A percentile compares a stretch with the other conserved stretches of the same genome.
Conservation (phyloP, 2,888 invertebrate genomes). For the Eudemis profundana region DNA sequence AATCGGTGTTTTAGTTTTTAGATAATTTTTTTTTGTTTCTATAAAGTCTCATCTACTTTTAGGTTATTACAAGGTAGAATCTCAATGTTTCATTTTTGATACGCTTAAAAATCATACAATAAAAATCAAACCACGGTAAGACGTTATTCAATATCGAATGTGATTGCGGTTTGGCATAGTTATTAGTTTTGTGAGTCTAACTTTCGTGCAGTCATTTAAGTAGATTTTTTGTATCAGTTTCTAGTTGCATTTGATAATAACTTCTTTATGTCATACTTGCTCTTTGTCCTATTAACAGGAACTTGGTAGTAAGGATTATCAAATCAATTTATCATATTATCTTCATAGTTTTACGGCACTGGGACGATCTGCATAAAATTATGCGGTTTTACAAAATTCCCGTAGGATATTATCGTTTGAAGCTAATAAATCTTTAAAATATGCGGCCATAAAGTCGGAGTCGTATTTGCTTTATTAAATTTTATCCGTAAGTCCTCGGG, state of each 20-base stretch:
- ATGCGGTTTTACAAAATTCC: not conserved
- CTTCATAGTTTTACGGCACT: not conserved
- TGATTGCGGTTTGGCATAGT: not conserved
- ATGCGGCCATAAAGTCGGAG: conserved; percentile 67
- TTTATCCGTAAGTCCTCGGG: conserved; percentile 66
- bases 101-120: not conserved
- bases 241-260: not conserved
- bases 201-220: not conserved
- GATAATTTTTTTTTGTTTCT: too few relatives aligned
- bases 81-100: too few relatives aligned
- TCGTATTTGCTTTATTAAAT: conserved; percentile 78
- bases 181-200: not conserved
- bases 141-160: not conserved
- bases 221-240: not conserved
- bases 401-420: conserved; percentile 20
- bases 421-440: conserved; percentile 72
- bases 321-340: not conserved
- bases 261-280: not conserved
- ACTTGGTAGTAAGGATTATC: not conserved
- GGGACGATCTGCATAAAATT: not conserved
- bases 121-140: not conserved
- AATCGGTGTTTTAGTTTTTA: too few relatives aligned
- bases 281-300: too few relatives aligned
- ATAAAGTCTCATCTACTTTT: too few relatives aligned
- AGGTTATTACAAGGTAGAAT: too few relatives aligned